Conservation (phyloP, 2,888 invertebrate species). For the Ormyrus rosae region DNA sequence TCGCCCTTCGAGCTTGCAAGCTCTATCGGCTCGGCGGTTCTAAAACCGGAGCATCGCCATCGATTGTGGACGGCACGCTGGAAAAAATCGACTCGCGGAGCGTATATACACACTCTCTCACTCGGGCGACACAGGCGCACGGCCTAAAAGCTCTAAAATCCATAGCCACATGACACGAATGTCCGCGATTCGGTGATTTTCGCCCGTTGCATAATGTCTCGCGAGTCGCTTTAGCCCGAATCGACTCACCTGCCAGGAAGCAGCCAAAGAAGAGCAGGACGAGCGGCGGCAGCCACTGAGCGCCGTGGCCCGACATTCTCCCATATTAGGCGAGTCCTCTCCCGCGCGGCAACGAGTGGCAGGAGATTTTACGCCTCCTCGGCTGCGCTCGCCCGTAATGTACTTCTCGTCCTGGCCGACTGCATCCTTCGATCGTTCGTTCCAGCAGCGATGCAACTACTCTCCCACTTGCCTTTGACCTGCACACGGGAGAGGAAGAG, state of each 20-base stretch:
- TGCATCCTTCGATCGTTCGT: not conserved
- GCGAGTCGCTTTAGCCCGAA: too few species aligned
- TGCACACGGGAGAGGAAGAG: not conserved
- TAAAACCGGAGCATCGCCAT: too few species aligned
- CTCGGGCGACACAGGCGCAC: not conserved
- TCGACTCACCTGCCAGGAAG: slow-evolving; percentile 45
- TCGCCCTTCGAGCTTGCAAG: too few species aligned
- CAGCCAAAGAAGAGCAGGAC: too few species aligned
- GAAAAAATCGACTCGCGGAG: slow-evolving; percentile 9
- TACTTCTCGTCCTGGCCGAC: slow-evolving; percentile 2
- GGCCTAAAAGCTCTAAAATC: slow-evolving; percentile 25
- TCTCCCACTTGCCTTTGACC: not conserved
- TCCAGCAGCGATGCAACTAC: not conserved
- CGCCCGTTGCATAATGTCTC: too few species aligned
- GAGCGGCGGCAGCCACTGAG: slow-evolving; percentile 45
- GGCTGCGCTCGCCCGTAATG: not conserved
- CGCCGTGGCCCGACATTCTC: slow-evolving; percentile 51
- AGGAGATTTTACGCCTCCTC: not conserved
- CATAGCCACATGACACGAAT: not conserved
- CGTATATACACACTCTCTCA: too few species aligned
- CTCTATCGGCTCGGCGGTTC: too few species aligned
- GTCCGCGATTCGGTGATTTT: too few species aligned
- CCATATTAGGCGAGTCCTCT: slow-evolving; percentile 52
- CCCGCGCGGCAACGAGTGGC: not conserved
- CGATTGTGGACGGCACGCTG: not conserved